These are phyloP conservation scores for Rugalucina vietnamica DNA, from an alignment of 2,888 invertebrate species.

Conservation along the genomic window DNA sequence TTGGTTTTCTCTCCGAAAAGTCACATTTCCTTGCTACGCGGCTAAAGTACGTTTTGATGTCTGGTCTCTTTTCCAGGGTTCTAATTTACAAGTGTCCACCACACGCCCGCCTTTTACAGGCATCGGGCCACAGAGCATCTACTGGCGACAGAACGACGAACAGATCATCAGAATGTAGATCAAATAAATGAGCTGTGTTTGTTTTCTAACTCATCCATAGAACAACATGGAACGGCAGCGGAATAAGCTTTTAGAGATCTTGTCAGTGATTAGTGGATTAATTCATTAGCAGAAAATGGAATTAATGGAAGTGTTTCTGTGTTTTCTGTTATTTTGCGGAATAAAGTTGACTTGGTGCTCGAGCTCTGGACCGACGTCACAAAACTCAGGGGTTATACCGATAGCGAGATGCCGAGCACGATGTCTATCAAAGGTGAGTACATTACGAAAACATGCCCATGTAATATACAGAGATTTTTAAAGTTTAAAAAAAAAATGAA, in stretches of 20 bases:
- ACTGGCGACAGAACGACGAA: background rate
- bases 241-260: background rate
- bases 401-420: slow-evolving; percentile 35
- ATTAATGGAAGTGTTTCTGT: background rate
- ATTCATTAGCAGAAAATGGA: background rate
- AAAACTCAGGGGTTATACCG: slow-evolving; percentile 27
- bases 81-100: too few species aligned
- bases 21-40: too few species aligned
- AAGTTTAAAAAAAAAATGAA: too few species aligned
- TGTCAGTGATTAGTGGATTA: background rate
- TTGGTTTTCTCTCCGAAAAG: too few species aligned
- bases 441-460: background rate
- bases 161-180: background rate
- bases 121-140: background rate
- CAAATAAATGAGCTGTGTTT: background rate
- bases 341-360: background rate
- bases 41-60: too few species aligned
- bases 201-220: background rate
- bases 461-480: too few species aligned
- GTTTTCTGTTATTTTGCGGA: slow-evolving; percentile 1
- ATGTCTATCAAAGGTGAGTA: slow-evolving; percentile 33
- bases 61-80: background rate
- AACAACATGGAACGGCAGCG: background rate
- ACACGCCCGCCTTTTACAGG: background rate
- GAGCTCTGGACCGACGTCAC: background rate